Conservation (phyloP, 1,140 invertebrate species). For the Uloborus diversus region DNA sequence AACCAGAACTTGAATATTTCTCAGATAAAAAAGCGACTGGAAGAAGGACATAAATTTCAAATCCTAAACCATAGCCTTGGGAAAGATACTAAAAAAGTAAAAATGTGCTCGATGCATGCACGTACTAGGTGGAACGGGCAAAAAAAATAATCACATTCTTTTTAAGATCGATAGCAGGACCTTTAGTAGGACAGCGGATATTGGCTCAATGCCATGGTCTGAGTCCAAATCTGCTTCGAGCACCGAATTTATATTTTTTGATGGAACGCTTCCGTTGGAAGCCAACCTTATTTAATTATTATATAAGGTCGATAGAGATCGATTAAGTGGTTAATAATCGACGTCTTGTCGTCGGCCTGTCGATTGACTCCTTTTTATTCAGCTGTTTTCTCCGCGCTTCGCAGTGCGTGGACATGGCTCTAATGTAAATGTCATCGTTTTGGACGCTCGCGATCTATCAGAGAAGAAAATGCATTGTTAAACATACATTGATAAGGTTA, state of each 20-base stretch:
- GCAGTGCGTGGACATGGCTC: too few species aligned
- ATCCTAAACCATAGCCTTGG: too few species aligned
- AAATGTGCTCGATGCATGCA: too few species aligned
- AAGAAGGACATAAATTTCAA: too few species aligned
- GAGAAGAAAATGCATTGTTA: too few species aligned
- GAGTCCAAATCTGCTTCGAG: slow-evolving; percentile 8
- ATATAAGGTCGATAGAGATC: background rate
- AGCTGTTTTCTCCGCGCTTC: slow-evolving; percentile 5
- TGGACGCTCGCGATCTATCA: too few species aligned
- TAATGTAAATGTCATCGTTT: too few species aligned
- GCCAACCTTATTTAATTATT: slow-evolving; percentile 26
- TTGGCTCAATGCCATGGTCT: slow-evolving; percentile 23
- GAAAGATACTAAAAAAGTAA: too few species aligned
- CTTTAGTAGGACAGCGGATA: background rate
- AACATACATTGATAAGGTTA: too few species aligned
- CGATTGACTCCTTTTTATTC: background rate
- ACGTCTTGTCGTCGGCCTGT: slow-evolving; percentile 12
- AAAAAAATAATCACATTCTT: background rate
- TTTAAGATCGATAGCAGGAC: slow-evolving; percentile 18
- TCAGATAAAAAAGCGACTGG: too few species aligned
- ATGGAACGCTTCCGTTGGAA: background rate
- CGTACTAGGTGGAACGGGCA: background rate
- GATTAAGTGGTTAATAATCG: slow-evolving; percentile 27
- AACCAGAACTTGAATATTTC: too few species aligned
- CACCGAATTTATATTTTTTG: slow-evolving; percentile 41